Base-by-base conservation (phyloP, 1,140 invertebrate genomes). In the Lutraria rhynchaena region DNA sequence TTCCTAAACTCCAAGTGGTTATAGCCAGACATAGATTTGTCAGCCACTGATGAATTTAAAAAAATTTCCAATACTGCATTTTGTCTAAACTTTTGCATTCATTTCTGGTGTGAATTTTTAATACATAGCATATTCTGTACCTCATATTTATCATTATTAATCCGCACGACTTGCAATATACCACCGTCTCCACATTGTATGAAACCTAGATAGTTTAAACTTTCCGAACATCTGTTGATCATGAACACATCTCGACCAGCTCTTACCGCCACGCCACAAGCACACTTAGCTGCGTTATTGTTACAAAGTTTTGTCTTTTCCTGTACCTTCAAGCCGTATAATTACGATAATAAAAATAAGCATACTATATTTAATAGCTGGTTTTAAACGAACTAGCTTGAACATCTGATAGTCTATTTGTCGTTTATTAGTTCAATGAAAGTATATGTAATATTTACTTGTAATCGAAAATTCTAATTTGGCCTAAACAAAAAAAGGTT, bases 171-270 rank as follows among this genome's bases (percentile, higher is more conserved):
- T 22, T 53, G 11, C n/a, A 70, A 41, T 31, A 70, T 70, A 27
- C 67, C 67, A 35, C 67, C 46, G 5, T 70, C 67, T 9, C 44
- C 44, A 53, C 67, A 70, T 15, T 53, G 22, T 5, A 46, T 53
- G 53, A 70, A 70, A 19, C 37, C 67, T n/a, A 70, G 4, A 27
- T 27, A 70, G n/a, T 44, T n/a, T 0, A 27, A 9, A 19, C 7
- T 24, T 1, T 33, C 29, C n/a, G n/a, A n/a, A 41, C 67, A 70
- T 27, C 27, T 22, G 46, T 70, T 70, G 37, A 70, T 70, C 67
- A 70, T 70, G n/a, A 70, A 70, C 13, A 70, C 27, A 19, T 70
- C 44, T 31, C 35, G 13, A 2, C 67, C 67, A 9, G 67, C 67
- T 17, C 67, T 1, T 17, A 70, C 46, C 15, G 67, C 67, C 11